These are phyloP conservation scores for Andrena fulva DNA, from an alignment of 2,888 invertebrate species.

Conservation along the genomic window DNA sequence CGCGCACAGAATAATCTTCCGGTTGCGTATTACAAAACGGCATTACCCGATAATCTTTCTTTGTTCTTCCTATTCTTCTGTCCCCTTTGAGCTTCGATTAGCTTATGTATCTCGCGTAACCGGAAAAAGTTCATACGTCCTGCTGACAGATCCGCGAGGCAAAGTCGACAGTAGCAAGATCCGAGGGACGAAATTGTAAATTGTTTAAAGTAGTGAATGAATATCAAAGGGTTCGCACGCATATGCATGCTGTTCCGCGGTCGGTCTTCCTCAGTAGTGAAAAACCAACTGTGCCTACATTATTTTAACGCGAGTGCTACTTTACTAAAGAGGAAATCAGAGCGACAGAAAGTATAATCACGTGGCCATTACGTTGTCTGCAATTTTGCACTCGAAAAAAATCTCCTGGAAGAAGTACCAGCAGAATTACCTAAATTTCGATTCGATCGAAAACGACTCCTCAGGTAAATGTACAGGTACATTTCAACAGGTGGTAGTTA, in stretches of 20 bases:
- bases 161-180: constrained; percentile 12
- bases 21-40: constrained; percentile 11
- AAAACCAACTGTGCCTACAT: constrained; percentile 17
- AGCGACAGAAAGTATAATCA: constrained; percentile 38
- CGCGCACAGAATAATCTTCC: constrained; percentile 40
- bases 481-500: constrained; percentile 62
- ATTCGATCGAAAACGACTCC: not conserved
- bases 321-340: not conserved
- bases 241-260: not conserved
- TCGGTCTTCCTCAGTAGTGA: constrained; percentile 1
- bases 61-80: constrained; percentile 3
- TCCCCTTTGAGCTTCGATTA: constrained; percentile 17
- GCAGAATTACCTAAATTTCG: not conserved
- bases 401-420: not conserved
- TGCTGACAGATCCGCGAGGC: constrained; percentile 12
- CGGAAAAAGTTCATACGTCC: constrained; percentile 24
- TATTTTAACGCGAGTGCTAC: constrained; percentile 30
- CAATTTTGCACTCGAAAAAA: not conserved
- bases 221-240: constrained; percentile 7
- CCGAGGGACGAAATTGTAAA: not conserved
- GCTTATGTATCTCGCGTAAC: constrained; percentile 15
- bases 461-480: constrained; percentile 58
- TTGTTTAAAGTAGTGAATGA: not conserved
- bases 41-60: constrained; percentile 13
- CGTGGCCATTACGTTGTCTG: constrained; percentile 14